Conservation (phyloP, 2,113 vertebrate genomes). For the Oncorhynchus kisutch region DNA sequence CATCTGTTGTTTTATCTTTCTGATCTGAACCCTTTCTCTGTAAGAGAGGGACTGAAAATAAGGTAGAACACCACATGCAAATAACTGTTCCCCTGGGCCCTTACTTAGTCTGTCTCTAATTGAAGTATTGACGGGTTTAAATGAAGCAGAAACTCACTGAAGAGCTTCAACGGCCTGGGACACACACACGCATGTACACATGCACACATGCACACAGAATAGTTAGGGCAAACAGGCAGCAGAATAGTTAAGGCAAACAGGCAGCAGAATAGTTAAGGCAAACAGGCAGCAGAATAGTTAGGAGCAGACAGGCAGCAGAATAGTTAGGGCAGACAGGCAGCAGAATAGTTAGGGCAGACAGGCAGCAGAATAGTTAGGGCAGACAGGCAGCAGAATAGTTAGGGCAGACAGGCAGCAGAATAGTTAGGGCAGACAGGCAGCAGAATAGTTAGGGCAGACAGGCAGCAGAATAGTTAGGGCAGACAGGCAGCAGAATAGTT, state of each 20-base stretch:
- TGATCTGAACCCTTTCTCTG: neutral
- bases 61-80: slow-evolving; percentile 60
- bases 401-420: neutral
- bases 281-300: no score
- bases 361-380: neutral
- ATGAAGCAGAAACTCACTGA: slow-evolving; percentile 76
- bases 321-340: no score
- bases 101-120: slow-evolving; percentile 63
- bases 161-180: slow-evolving; percentile 47
- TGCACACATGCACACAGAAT: neutral
- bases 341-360: neutral
- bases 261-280: no score
- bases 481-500: no score
- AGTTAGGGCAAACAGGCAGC: no score
- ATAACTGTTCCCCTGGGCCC: slow-evolving; percentile 64
- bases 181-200: no score
- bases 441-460: neutral
- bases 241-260: no score
- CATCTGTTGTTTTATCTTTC: no score
- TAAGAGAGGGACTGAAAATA: slow-evolving; percentile 28
- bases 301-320: no score
- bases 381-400: neutral
- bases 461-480: neutral
- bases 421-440: neutral
- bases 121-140: slow-evolving; percentile 78